Evolutionary conservation across 2,888 invertebrate genomes (phyloP).

Genomic region (Trichacis sp.): DNA sequence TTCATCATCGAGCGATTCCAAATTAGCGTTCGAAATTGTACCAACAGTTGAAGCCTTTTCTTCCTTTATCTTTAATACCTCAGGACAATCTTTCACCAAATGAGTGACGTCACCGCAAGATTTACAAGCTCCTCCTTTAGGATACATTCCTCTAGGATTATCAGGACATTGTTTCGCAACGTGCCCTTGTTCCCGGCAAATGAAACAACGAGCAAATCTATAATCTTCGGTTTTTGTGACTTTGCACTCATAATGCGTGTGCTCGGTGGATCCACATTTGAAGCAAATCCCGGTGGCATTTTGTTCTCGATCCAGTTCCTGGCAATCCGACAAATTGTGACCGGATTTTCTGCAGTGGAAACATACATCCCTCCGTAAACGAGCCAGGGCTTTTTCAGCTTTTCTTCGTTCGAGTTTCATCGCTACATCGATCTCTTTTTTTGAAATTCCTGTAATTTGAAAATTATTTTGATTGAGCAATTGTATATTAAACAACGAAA

Average conservation of each 20-base stretch:
- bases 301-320: slow-evolving; percentile 74
- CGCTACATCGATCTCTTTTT: slow-evolving; percentile 76
- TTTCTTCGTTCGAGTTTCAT: slow-evolving; percentile 79
- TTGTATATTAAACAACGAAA: no score
- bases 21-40: slow-evolving; percentile 48
- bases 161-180: slow-evolving; percentile 89
- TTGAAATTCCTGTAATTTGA: slow-evolving; percentile 71
- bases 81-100: slow-evolving; percentile 84
- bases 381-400: slow-evolving; percentile 79
- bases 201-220: slow-evolving; percentile 88
- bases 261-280: slow-evolving; percentile 92
- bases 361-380: slow-evolving; percentile 79
- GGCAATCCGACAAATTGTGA: slow-evolving; percentile 86
- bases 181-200: slow-evolving; percentile 89
- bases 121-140: slow-evolving; percentile 85
- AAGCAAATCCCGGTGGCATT: slow-evolving; percentile 81
- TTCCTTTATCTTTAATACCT: slow-evolving; percentile 68
- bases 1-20: slow-evolving; percentile 58
- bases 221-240: slow-evolving; percentile 77
- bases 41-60: slow-evolving; percentile 55
- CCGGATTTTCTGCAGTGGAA: slow-evolving; percentile 85
- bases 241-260: slow-evolving; percentile 81
- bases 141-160: slow-evolving; percentile 88
- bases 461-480: no score
- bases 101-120: slow-evolving; percentile 89